These are phyloP conservation scores for Melopsittacus undulatus DNA, from an alignment of 2,797 vertebrate genomes.

Conservation along the genomic window DNA sequence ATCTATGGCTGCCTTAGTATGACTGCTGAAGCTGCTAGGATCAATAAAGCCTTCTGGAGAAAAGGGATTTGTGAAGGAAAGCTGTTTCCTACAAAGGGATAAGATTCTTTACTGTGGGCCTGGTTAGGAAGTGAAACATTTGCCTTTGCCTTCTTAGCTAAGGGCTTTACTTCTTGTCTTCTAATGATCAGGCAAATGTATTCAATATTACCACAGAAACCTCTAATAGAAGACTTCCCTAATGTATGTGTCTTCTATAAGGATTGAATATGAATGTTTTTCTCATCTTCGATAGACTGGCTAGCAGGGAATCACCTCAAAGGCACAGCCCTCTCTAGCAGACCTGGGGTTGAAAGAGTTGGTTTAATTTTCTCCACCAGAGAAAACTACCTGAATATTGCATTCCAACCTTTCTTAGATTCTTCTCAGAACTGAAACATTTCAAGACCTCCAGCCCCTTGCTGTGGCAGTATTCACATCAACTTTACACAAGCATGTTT, in stretches of 20 bases:
- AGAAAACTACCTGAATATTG: background rate
- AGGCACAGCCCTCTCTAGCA: background rate
- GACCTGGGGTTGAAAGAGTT: background rate
- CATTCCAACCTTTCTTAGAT: background rate
- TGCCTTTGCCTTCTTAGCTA: background rate
- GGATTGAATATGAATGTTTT: background rate
- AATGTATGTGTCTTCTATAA: background rate
- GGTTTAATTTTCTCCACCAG: background rate
- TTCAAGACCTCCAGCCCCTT: background rate
- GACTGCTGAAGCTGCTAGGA: background rate
- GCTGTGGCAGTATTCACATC: accelerated
- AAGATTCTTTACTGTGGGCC: background rate
- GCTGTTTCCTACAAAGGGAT: background rate
- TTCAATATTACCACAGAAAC: background rate
- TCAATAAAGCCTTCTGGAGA: background rate
- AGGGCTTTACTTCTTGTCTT: background rate
- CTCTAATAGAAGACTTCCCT: background rate
- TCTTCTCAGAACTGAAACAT: background rate
- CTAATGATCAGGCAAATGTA: background rate
- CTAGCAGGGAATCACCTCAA: background rate
- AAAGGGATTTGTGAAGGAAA: background rate
- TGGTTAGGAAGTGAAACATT: background rate
- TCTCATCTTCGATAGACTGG: background rate
- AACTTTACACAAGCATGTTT: background rate
- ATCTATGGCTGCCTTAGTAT: background rate